A percentile compares a stretch with the other conserved stretches of the same genome.
Conservation (phyloP, 2,888 invertebrate genomes). For the Tetheella fluctuosa region DNA sequence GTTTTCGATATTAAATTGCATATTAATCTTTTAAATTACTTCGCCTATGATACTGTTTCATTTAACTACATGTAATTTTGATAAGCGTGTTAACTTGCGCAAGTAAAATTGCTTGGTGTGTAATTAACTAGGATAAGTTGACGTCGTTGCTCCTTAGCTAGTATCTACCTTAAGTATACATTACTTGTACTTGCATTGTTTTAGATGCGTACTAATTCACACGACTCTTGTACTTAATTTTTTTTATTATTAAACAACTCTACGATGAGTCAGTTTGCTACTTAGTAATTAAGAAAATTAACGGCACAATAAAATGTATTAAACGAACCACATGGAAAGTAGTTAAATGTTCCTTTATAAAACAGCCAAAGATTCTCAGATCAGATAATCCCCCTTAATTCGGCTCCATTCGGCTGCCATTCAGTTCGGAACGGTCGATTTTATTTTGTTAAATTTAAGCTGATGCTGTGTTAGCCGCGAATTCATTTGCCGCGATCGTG, state of each 20-base stretch:
- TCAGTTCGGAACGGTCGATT: too few species aligned
- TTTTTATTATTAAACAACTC: neutral
- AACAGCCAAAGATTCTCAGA: too few species aligned
- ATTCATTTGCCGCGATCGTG: too few species aligned
- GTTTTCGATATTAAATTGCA: constrained; percentile 4
- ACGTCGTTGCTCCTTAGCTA: neutral
- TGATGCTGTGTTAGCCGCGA: too few species aligned
- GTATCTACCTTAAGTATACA: neutral
- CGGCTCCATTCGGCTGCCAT: too few species aligned
- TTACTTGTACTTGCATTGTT: constrained; percentile 6
- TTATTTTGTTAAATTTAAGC: too few species aligned
- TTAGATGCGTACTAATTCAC: constrained; percentile 12
- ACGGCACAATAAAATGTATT: neutral
- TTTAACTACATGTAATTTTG: neutral
- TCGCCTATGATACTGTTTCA: neutral
- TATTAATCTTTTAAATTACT: neutral
- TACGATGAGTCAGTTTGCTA: neutral
- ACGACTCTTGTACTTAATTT: neutral
- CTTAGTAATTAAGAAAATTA: neutral
- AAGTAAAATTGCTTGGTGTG: neutral
- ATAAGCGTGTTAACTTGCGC: neutral
- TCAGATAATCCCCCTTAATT: too few species aligned
- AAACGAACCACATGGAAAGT: too few species aligned
- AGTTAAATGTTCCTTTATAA: too few species aligned
- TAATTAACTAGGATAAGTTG: neutral